These are phyloP conservation scores for Galemys pyrenaicus DNA, from an alignment of 2,113 vertebrate genomes.

Conservation along the genomic window DNA sequence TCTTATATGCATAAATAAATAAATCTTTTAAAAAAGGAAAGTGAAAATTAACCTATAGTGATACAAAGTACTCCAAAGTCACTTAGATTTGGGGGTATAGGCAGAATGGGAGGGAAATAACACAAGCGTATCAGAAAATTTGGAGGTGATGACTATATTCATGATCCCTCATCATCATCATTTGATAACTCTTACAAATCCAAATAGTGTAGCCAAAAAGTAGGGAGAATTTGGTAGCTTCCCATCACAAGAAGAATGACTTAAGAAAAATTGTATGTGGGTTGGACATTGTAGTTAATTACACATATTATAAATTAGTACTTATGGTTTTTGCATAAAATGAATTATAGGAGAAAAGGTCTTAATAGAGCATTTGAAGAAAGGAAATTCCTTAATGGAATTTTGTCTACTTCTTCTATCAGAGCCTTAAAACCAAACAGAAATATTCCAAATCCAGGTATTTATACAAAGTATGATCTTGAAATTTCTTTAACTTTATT, in stretches of 20 bases:
- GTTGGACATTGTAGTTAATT: not conserved
- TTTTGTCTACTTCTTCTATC: not conserved
- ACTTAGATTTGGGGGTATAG: not conserved
- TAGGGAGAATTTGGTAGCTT: not conserved
- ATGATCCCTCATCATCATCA: not conserved
- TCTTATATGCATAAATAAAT: too few relatives aligned
- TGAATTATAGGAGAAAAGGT: not conserved
- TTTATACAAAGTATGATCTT: not conserved
- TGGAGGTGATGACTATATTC: not conserved
- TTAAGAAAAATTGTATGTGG: not conserved
- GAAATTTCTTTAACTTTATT: not conserved
- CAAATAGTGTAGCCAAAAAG: not conserved
- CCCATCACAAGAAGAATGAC: not conserved
- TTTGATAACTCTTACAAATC: not conserved
- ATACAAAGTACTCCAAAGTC: not conserved
- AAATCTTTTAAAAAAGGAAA: too few relatives aligned
- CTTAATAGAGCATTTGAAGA: not conserved
- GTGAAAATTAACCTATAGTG: not conserved
- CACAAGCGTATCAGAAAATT: not conserved
- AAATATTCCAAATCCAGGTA: not conserved
- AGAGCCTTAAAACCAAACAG: not conserved
- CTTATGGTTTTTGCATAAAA: not conserved
- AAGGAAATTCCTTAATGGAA: not conserved
- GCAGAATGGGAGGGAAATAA: not conserved
- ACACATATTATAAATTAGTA: not conserved